phyloP scores from a whole-genome alignment of 53 echinoderm and acorn worm species.

The Luidia sarsii region DNA sequence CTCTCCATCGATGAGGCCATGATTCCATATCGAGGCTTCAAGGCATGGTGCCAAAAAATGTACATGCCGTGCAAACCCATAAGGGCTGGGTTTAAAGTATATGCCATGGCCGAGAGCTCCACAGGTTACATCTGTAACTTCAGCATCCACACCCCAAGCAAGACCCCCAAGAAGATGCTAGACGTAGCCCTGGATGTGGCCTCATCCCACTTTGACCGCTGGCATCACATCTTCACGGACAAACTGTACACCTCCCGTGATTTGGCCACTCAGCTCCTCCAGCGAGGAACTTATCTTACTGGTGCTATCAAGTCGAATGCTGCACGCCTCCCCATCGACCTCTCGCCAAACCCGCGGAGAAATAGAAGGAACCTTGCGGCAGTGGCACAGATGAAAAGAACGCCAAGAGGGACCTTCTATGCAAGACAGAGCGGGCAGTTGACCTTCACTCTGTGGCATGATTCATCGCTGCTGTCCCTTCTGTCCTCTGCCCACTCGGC shows the following conservation, averaged over 20 bases:
- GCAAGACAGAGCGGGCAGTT: conserved; percentile 27
- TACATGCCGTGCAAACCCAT: conserved; percentile 48
- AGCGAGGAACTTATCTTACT: conserved; percentile 30
- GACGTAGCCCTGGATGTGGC: conserved; percentile 6
- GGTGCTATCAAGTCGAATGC: no score
- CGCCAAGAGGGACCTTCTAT: conserved; percentile 18
- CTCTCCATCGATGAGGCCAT: conserved; percentile 37
- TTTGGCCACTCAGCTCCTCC: conserved; percentile 20
- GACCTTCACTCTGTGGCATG: not conserved
- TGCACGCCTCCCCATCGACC: conserved; percentile 13
- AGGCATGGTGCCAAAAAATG: conserved; percentile 25
- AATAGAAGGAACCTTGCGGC: not conserved
- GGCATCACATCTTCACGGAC: conserved; percentile 41
- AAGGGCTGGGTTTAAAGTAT: conserved; percentile 36
- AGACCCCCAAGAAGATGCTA: not conserved
- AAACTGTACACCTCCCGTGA: conserved; percentile 27
- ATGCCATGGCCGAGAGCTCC: conserved; percentile 18
- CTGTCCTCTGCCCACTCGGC: conserved; percentile 5
- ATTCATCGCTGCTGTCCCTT: not conserved
- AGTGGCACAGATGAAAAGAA: not conserved
- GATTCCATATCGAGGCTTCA: conserved; percentile 14
- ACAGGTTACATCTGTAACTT: conserved; percentile 20
- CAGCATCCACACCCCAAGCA: not conserved
- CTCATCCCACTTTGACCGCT: not conserved
- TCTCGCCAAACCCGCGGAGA: not conserved